Evolutionary conservation across 1,140 invertebrate species (phyloP), one percentile per base, ranked within the genome.

Genomic region (Halictus rubicundus): DNA sequence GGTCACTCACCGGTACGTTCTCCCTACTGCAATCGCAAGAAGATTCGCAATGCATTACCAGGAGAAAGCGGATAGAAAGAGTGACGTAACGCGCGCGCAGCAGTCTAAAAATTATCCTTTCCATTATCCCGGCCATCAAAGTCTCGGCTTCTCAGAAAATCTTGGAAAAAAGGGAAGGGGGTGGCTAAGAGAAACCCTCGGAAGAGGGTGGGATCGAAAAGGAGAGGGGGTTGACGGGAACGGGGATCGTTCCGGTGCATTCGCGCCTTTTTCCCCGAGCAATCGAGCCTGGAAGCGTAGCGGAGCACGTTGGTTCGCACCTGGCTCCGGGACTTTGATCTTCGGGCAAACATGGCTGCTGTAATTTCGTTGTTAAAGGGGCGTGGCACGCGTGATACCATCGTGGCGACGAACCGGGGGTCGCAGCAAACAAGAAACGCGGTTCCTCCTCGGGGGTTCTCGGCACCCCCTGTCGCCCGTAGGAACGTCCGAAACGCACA

Each of bases 361-460:
- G 76, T 83, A 87, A 88, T 85, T 87, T 87, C 77, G 83, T 85
- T 71, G 87, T 88, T 86, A 85, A 87, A 79, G 71, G 83, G 89
- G 89, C 89, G 89, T 89, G 89, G 88, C 89, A 85, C 79, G 71
- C 52, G 76, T 81, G 89, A 90, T 90, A 88, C 88, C 83, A 89
- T 86, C 86, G 68, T 75, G 32, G 60, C 64, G 49, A 68, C 76
- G 42, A 78, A 52, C 71, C 71, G 81, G 81, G 81, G 81, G 68
- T 85, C 80, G 84, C 49, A 2, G 77, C 63, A 49, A 83, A 77
- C 61, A 78, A 87, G 81, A 65, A 73, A 83, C 76, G 71, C 64
- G 37, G 69, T 46, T 68, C 73, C 84, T 85, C 76, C 60, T 85
- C 46, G 69, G 63, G 73, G 65, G 79, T 81, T 82, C 69, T 46